Conservation (phyloP, 1,140 invertebrate genomes). For the Saccostrea cuccullata region DNA sequence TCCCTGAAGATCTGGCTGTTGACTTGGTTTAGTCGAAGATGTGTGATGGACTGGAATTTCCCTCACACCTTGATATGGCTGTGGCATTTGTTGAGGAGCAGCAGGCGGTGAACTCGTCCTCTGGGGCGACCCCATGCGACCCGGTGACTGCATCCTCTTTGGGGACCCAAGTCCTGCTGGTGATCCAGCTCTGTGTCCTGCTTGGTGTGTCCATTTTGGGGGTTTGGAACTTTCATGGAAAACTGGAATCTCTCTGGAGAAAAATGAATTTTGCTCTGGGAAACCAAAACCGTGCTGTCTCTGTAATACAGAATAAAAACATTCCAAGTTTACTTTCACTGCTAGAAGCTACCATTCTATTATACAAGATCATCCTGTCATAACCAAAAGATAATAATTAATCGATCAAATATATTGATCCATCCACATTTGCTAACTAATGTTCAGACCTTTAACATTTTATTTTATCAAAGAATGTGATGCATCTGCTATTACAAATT, state of each 20-base stretch:
- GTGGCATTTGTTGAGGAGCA: conserved; percentile 35
- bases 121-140: conserved; percentile 9
- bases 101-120: conserved; percentile 17
- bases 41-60: conserved; percentile 67
- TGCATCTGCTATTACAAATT: neutral
- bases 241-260: conserved; percentile 23
- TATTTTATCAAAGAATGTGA: neutral
- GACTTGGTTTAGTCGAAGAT: conserved; percentile 7
- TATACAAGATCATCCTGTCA: too few species aligned
- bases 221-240: conserved; percentile 32
- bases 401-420: neutral
- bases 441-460: too few species aligned
- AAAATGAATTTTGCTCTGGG: conserved; percentile 4
- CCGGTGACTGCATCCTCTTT: conserved; percentile 39
- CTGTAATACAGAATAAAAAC: neutral
- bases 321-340: neutral
- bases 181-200: neutral
- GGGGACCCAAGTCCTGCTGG: conserved; percentile 4
- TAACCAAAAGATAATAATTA: neutral
- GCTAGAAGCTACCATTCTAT: too few species aligned
- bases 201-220: conserved; percentile 27
- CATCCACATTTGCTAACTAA: neutral
- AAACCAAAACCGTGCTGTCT: neutral
- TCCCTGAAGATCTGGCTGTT: conserved; percentile 37
- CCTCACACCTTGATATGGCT: conserved; percentile 54